These are phyloP conservation scores for Chrysina gloriosa DNA, from an alignment of 2,888 invertebrate species.

Conservation along the genomic window DNA sequence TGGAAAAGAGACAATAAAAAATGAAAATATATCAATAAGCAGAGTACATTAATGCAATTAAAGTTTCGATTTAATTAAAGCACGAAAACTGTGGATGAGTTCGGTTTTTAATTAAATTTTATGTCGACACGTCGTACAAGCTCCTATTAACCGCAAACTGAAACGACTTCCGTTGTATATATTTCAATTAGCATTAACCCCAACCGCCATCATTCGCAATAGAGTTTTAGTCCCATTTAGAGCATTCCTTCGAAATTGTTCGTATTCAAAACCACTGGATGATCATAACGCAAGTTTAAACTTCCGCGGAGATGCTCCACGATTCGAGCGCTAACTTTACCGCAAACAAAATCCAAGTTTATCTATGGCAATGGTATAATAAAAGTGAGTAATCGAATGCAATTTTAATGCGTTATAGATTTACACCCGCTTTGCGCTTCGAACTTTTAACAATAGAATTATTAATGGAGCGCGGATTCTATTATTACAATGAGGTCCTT, in stretches of 20 bases:
- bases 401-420: constrained; percentile 22
- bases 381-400: constrained; percentile 27
- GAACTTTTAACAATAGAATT: constrained; percentile 26
- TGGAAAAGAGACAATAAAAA: no score
- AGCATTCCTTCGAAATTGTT: constrained; percentile 1
- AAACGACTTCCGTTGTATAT: not conserved
- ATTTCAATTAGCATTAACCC: constrained; percentile 16
- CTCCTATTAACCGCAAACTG: constrained; percentile 10
- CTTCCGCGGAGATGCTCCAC: constrained; percentile 13
- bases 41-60: no score
- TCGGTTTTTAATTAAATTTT: constrained; percentile 5
- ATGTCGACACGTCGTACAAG: not conserved
- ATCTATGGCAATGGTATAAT: not conserved
- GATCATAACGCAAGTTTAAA: constrained; percentile 26
- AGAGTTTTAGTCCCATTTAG: not conserved
- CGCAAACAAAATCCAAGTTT: constrained; percentile 20
- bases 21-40: no score
- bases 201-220: not conserved
- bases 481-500: not conserved
- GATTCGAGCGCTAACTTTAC: not conserved
- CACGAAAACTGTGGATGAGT: not conserved
- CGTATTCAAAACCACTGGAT: constrained; percentile 12
- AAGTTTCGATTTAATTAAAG: no score
- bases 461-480: constrained; percentile 14
- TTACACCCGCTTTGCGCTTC: not conserved